Conservation (phyloP, 2,113 vertebrate species). For the Dasyornis broadbenti region DNA sequence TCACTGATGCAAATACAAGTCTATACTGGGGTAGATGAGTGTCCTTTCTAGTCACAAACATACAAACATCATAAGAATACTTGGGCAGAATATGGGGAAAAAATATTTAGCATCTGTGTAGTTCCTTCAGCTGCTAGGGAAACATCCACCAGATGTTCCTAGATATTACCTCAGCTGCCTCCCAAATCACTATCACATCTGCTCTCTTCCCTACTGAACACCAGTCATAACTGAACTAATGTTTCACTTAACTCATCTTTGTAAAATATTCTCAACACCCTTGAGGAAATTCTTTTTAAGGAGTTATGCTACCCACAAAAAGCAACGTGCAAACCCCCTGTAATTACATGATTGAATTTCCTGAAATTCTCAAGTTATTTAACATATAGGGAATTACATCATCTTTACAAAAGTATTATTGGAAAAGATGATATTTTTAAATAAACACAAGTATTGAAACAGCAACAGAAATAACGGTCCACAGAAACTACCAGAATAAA, state of each 20-base stretch:
- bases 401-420: neutral
- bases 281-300: neutral
- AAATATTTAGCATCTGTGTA: neutral
- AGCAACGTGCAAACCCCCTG: neutral
- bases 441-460: neutral
- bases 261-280: neutral
- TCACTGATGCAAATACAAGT: neutral
- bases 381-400: neutral
- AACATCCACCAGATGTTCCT: constrained; percentile 47
- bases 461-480: neutral
- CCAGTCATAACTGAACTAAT: neutral
- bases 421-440: neutral
- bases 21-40: neutral
- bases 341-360: neutral
- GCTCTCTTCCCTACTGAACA: constrained; percentile 13
- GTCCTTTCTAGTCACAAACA: neutral
- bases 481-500: neutral
- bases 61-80: neutral
- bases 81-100: neutral
- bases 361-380: neutral
- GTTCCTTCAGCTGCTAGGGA: neutral
- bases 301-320: neutral
- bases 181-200: constrained; percentile 26
- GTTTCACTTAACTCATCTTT: neutral
- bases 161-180: constrained; percentile 44